Conservation (phyloP, 2,113 vertebrate species). For the Paramisgurnus dabryanus region DNA sequence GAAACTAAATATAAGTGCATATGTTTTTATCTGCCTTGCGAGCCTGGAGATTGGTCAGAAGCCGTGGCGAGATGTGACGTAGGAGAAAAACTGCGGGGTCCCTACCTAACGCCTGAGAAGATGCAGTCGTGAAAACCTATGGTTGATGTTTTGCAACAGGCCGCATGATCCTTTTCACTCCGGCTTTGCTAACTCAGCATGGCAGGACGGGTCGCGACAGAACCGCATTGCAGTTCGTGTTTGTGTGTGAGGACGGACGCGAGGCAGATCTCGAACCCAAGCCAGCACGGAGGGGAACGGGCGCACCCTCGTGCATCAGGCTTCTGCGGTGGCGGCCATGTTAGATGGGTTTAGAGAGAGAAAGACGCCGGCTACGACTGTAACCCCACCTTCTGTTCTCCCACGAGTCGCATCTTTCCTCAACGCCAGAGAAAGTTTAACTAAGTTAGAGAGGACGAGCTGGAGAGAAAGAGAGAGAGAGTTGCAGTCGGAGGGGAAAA, state of each 20-base stretch:
- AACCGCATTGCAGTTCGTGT: background rate
- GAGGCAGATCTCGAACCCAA: background rate
- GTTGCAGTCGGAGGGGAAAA: slow-evolving; percentile 64
- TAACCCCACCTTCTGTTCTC: background rate
- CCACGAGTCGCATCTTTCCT: background rate
- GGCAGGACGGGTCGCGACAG: background rate
- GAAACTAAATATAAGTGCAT: slow-evolving; percentile 27
- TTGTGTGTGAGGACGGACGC: slow-evolving; percentile 42
- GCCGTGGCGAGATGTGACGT: slow-evolving; percentile 95
- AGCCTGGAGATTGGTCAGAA: slow-evolving; percentile 84
- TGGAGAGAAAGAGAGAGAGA: slow-evolving; percentile 26
- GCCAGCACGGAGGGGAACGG: slow-evolving; percentile 60
- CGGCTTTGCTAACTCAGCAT: background rate
- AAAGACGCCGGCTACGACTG: slow-evolving; percentile 1
- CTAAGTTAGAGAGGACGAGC: slow-evolving; percentile 37
- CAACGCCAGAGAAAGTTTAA: slow-evolving; percentile 1
- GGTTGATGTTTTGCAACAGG: slow-evolving; percentile 52
- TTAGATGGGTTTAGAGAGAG: slow-evolving; percentile 51
- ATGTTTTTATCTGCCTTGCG: slow-evolving; percentile 70
- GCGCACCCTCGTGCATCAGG: slow-evolving; percentile 44
- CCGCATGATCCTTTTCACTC: background rate
- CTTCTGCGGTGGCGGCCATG: slow-evolving; percentile 66
- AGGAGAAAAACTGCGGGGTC: slow-evolving; percentile 74
- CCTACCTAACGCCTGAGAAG: slow-evolving; percentile 73
- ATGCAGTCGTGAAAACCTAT: slow-evolving; percentile 68